Evolutionary conservation across 2,888 invertebrate species (phyloP).

Genomic region (Pseudoips prasinana): DNA sequence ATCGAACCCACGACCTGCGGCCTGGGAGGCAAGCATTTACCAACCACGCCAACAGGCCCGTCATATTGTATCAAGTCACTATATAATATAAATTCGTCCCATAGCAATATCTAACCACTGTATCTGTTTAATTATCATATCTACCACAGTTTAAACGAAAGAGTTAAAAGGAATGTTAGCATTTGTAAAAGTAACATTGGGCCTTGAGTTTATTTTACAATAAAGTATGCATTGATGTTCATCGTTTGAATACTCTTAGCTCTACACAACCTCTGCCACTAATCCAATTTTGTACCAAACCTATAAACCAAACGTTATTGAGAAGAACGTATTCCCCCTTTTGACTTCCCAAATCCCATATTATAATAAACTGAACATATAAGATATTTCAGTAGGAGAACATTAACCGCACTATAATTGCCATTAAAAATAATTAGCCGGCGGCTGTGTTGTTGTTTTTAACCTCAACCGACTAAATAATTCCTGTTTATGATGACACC

Average conservation of each 20-base stretch:
- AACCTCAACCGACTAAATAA: slow-evolving; percentile 79
- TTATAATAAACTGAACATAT: slow-evolving; percentile 31
- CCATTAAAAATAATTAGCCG: slow-evolving; percentile 55
- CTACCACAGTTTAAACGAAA: too few relatives aligned
- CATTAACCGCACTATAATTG: slow-evolving; percentile 49
- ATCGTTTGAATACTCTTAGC: slow-evolving; percentile 2
- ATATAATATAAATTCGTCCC: too few relatives aligned
- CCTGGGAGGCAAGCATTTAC: too few relatives aligned
- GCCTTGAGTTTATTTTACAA: too few relatives aligned
- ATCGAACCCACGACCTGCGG: too few relatives aligned
- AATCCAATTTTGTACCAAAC: slow-evolving; percentile 18
- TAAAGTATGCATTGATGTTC: too few relatives aligned
- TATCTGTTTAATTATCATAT: too few relatives aligned
- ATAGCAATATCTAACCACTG: too few relatives aligned
- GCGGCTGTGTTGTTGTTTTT: slow-evolving; percentile 66
- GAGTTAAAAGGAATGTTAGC: too few relatives aligned
- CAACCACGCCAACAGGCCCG: too few relatives aligned
- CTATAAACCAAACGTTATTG: slow-evolving; percentile 21
- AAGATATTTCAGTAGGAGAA: slow-evolving; percentile 39
- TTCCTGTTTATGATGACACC: slow-evolving; percentile 81
- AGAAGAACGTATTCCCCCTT: slow-evolving; percentile 18
- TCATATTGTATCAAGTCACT: too few relatives aligned
- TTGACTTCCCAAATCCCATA: slow-evolving; percentile 28
- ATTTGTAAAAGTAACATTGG: too few relatives aligned
- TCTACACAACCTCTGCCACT: slow-evolving; percentile 5